Evolutionary conservation across 2,888 invertebrate species (phyloP).

Genomic region (Hydraecia micacea): DNA sequence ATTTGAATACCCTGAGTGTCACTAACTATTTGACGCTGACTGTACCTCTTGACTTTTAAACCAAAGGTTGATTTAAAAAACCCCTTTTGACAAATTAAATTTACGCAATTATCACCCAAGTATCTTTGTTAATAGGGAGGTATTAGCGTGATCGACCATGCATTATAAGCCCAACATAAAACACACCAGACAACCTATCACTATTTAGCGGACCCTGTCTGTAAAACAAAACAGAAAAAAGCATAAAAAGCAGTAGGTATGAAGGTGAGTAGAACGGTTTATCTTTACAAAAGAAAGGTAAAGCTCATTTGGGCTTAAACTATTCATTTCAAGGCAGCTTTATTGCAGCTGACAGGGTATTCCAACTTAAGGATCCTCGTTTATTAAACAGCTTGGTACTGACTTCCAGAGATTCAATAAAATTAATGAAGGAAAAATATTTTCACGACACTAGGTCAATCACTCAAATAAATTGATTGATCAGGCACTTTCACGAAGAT

Average conservation of each 20-base stretch:
- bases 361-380: constrained; percentile 30
- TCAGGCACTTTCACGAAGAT: constrained; percentile 44
- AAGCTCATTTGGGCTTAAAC: constrained; percentile 9
- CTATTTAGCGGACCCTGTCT: background rate
- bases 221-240: constrained; percentile 1
- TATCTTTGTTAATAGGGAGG: background rate
- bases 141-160: background rate
- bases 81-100: background rate
- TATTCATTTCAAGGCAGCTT: constrained; percentile 35
- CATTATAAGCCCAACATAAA: background rate
- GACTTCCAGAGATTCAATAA: constrained; percentile 57
- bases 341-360: constrained; percentile 35
- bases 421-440: constrained; percentile 54
- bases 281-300: constrained; percentile 17
- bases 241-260: background rate
- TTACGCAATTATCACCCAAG: background rate
- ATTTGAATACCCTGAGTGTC: no score
- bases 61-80: background rate
- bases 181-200: background rate
- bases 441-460: constrained; percentile 49
- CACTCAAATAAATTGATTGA: constrained; percentile 57
- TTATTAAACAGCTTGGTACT: constrained; percentile 44
- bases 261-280: background rate
- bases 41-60: no score
- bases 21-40: no score